phyloP scores from a whole-genome alignment of 2,797 vertebrate genomes.

The Falco biarmicus region DNA sequence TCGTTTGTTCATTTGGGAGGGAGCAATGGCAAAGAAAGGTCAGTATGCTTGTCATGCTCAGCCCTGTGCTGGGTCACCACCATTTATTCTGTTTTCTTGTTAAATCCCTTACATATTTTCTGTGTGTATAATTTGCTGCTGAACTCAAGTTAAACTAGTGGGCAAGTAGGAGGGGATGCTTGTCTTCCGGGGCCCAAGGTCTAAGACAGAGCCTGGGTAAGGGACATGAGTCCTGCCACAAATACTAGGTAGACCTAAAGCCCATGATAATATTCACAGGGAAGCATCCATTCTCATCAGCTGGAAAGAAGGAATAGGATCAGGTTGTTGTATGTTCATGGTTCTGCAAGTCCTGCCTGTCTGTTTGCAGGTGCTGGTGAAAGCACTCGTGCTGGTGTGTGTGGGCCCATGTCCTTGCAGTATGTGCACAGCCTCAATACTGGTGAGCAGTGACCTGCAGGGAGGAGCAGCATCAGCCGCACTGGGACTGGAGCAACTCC shows the following conservation, averaged over 20 bases:
- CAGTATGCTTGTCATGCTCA: not conserved
- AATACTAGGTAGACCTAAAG: not conserved
- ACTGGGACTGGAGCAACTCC: not conserved
- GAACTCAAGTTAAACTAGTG: not conserved
- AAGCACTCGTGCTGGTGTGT: rapidly evolving
- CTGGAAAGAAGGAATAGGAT: not conserved
- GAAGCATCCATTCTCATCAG: not conserved
- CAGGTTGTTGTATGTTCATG: not conserved
- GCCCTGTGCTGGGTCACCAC: not conserved
- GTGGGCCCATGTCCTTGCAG: not conserved
- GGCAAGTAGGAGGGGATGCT: not conserved
- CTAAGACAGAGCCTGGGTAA: not conserved
- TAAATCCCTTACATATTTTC: not conserved
- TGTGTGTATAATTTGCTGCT: not conserved
- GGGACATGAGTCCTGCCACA: not conserved
- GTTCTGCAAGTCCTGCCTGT: not conserved
- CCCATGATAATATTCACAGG: rapidly evolving
- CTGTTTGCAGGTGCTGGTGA: not conserved
- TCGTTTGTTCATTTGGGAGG: not conserved
- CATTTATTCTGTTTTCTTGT: not conserved
- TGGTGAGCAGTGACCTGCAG: not conserved
- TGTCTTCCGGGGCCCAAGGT: not conserved
- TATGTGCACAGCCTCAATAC: not conserved
- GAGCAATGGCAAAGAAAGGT: not conserved
- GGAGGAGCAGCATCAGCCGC: not conserved